phyloP scores from a whole-genome alignment of 92 coral and sea anemone species.

The Heteractis magnifica region DNA sequence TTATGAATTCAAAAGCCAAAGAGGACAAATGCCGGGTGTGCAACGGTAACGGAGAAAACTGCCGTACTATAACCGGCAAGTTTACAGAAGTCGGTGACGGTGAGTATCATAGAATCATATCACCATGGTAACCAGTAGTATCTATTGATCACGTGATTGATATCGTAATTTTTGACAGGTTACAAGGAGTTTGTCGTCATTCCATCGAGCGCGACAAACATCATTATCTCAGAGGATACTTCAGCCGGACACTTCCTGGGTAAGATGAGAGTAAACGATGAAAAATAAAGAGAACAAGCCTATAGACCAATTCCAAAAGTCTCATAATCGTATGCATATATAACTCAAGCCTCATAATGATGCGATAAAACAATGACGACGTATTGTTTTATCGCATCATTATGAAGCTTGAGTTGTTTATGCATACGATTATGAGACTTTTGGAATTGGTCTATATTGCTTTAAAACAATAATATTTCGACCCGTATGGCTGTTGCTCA shows the following conservation, averaged over 20 bases:
- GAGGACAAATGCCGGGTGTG: slow-evolving; percentile 98
- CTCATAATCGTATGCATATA: too few species aligned
- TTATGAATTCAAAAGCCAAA: slow-evolving; percentile 75
- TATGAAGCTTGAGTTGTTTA: too few species aligned
- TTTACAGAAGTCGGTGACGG: slow-evolving; percentile 65
- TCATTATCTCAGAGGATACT: slow-evolving; percentile 58
- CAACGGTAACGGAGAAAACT: slow-evolving; percentile 85
- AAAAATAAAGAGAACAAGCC: neutral
- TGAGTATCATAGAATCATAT: slow-evolving; percentile 19
- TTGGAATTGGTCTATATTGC: too few species aligned
- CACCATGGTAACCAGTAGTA: neutral
- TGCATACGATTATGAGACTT: too few species aligned
- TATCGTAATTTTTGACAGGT: slow-evolving; percentile 34
- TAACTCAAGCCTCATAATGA: too few species aligned
- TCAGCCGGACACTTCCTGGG: slow-evolving; percentile 69
- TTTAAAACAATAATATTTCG: too few species aligned
- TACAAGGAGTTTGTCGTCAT: slow-evolving; percentile 77
- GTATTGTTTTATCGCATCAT: too few species aligned
- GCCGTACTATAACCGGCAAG: slow-evolving; percentile 64
- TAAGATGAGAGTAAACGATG: slow-evolving; percentile 14
- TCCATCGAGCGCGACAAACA: slow-evolving; percentile 85
- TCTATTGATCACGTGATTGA: neutral
- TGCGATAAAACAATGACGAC: too few species aligned
- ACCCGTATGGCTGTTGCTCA: too few species aligned
- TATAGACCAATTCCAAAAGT: too few species aligned